Conservation (phyloP, 2,888 invertebrate genomes). For the Anarsia innoxiella region DNA sequence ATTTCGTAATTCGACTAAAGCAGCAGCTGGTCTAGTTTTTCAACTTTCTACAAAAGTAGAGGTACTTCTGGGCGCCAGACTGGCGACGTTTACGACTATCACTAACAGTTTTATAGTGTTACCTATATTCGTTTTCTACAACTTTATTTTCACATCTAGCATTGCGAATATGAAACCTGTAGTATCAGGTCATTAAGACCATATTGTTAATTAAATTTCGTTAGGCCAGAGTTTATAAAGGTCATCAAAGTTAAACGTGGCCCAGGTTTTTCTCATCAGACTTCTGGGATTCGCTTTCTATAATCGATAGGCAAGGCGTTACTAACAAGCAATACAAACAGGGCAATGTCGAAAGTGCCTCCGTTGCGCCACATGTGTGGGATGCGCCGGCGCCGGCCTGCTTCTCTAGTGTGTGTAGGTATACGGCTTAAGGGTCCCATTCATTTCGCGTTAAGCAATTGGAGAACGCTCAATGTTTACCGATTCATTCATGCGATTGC, state of each 20-base stretch:
- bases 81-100: conserved; percentile 37
- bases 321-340: conserved; percentile 63
- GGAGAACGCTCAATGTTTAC: conserved; percentile 62
- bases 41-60: conserved; percentile 62
- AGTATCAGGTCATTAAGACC: conserved; percentile 22
- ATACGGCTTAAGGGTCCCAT: conserved; percentile 62
- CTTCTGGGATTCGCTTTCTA: conserved; percentile 51
- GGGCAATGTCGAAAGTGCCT: conserved; percentile 61
- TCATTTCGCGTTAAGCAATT: conserved; percentile 72
- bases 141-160: background rate
- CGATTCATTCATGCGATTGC: conserved; percentile 63
- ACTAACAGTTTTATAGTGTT: conserved; percentile 34
- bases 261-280: conserved; percentile 30
- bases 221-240: conserved; percentile 22
- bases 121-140: conserved; percentile 15
- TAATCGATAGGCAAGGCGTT: conserved; percentile 52
- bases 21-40: conserved; percentile 62
- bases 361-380: conserved; percentile 71
- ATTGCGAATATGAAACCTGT: no score
- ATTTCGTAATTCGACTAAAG: conserved; percentile 49
- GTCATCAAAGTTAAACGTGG: conserved; percentile 33
- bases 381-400: conserved; percentile 62
- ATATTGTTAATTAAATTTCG: conserved; percentile 28
- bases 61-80: conserved; percentile 44
- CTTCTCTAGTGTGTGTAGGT: conserved; percentile 45